phyloP scores from a whole-genome alignment of 2,888 invertebrate genomes.

The Horisme vitalbata region DNA sequence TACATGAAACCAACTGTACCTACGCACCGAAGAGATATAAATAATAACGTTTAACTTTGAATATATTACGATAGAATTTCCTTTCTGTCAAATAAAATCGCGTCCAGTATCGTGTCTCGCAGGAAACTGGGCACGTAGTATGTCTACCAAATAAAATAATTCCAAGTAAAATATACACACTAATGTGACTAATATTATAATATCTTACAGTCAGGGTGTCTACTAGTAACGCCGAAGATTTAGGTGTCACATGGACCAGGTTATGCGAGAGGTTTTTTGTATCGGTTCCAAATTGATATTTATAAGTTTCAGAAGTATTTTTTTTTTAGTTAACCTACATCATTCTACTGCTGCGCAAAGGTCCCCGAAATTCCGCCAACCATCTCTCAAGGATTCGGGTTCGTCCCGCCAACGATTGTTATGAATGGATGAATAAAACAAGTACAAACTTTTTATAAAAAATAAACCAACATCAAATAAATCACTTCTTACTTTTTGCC shows the following conservation, averaged over 20 bases:
- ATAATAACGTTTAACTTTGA: conserved; percentile 68
- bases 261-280: conserved; percentile 41
- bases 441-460: too few relatives aligned
- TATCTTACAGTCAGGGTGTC: conserved; percentile 75
- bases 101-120: conserved; percentile 66
- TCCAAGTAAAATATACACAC: conserved; percentile 76
- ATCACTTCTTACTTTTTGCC: too few relatives aligned
- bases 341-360: too few relatives aligned
- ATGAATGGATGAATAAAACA: too few relatives aligned
- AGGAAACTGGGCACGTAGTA: conserved; percentile 73
- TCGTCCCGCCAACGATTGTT: too few relatives aligned
- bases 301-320: too few relatives aligned
- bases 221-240: conserved; percentile 77
- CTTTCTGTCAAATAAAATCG: conserved; percentile 81
- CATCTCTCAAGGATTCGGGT: too few relatives aligned
- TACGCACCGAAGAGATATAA: conserved; percentile 43
- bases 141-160: conserved; percentile 81
- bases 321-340: too few relatives aligned
- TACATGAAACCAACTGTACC: conserved; percentile 10
- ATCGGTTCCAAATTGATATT: too few relatives aligned
- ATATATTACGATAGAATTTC: conserved; percentile 79
- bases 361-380: too few relatives aligned
- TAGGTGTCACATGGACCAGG: conserved; percentile 58
- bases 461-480: too few relatives aligned
- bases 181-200: conserved; percentile 82